Evolutionary conservation across 2,797 vertebrate species (phyloP).

Genomic region (Gymnoscopelus braueri): DNA sequence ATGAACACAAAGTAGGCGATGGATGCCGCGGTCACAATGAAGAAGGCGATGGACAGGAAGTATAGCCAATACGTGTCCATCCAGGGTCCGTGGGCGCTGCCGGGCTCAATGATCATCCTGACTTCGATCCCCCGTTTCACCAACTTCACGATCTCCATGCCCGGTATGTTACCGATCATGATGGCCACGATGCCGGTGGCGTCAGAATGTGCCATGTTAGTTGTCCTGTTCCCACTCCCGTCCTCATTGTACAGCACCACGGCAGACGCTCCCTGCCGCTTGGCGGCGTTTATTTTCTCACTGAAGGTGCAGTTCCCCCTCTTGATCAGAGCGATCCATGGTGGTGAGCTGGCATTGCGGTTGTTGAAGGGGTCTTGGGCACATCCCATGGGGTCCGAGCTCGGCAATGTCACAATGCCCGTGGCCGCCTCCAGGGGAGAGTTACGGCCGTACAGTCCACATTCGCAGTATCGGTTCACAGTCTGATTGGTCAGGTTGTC

Average conservation of each 20-base stretch:
- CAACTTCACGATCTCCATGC: constrained; percentile 79
- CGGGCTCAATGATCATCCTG: constrained; percentile 83
- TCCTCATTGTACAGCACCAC: constrained; percentile 88
- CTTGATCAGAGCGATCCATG: constrained; percentile 91
- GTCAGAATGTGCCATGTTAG: constrained; percentile 79
- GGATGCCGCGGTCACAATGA: constrained; percentile 89
- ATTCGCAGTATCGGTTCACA: constrained; percentile 74
- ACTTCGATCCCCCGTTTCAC: constrained; percentile 81
- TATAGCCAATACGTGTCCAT: constrained; percentile 91
- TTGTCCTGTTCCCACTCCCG: constrained; percentile 72
- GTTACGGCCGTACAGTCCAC: constrained; percentile 82
- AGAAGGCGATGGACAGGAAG: constrained; percentile 91
- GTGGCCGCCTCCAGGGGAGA: constrained; percentile 68
- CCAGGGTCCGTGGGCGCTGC: constrained; percentile 84
- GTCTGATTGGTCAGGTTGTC: constrained; percentile 63
- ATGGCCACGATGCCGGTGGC: constrained; percentile 80
- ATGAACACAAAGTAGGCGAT: constrained; percentile 92
- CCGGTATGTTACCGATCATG: constrained; percentile 90
- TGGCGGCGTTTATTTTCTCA: constrained; percentile 84
- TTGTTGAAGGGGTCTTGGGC: constrained; percentile 65
- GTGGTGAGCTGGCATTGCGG: constrained; percentile 43
- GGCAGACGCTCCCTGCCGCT: constrained; percentile 77
- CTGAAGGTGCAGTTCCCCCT: constrained; percentile 89
- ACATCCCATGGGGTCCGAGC: constrained; percentile 82
- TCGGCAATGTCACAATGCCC: constrained; percentile 81